Percentiles rank a stretch among this genome's conserved stretches.
Conservation (phyloP, 2,888 invertebrate genomes). For the Pammene fasciana region DNA sequence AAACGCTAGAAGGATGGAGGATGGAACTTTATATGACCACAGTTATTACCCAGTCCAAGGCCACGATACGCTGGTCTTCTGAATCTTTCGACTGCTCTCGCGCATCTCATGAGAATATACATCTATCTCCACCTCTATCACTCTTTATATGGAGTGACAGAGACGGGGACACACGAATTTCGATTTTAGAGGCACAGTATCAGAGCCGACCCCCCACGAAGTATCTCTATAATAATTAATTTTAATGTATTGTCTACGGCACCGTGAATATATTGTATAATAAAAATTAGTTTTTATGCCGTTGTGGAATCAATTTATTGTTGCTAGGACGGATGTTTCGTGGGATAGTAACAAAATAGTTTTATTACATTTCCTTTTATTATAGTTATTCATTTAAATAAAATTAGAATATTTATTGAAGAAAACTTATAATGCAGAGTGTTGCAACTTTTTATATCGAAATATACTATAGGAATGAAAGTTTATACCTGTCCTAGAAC, state of each 20-base stretch:
- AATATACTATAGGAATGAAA: too few species aligned
- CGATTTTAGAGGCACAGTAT: neutral
- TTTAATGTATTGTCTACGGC: slow-evolving; percentile 48
- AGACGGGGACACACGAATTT: neutral
- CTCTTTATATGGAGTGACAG: neutral
- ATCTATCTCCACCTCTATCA: neutral
- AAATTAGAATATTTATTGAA: neutral
- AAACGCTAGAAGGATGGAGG: too few species aligned
- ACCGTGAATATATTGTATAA: slow-evolving; percentile 29
- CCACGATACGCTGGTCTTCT: neutral
- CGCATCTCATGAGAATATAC: neutral
- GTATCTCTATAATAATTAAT: slow-evolving; percentile 53
- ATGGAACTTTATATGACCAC: too few species aligned
- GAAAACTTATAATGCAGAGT: neutral
- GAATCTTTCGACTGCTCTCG: neutral
- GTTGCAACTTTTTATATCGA: neutral
- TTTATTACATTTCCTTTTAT: slow-evolving; percentile 17
- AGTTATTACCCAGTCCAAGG: too few species aligned
- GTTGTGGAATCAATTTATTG: slow-evolving; percentile 29
- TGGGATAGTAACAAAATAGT: slow-evolving; percentile 17
- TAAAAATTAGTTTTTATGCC: slow-evolving; percentile 38
- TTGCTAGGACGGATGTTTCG: slow-evolving; percentile 6
- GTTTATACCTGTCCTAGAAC: too few species aligned
- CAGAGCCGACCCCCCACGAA: slow-evolving; percentile 48
- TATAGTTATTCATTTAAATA: neutral